Percentiles rank a stretch among this genome's conserved stretches.
Evolutionary conservation across 1,140 invertebrate genomes (phyloP).

Genomic region (Harpegnathos saltator): DNA sequence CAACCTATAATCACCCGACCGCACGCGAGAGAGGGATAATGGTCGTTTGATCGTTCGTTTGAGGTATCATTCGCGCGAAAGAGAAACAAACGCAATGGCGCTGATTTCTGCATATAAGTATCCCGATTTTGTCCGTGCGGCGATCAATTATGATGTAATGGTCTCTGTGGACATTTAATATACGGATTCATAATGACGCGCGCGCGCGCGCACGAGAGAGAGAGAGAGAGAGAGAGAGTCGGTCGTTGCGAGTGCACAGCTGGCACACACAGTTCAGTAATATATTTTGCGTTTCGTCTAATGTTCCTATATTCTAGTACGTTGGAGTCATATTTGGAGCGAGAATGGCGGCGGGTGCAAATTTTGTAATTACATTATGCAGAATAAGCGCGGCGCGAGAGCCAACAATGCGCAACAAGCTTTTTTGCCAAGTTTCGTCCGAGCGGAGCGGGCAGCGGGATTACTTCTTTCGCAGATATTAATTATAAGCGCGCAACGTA

Average conservation of each 20-base stretch:
- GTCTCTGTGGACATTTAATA: slow-evolving; percentile 13
- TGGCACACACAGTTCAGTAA: slow-evolving; percentile 18
- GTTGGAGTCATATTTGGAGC: slow-evolving; percentile 24
- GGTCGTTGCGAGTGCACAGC: background rate
- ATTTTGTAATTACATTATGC: slow-evolving; percentile 59
- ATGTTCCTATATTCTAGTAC: slow-evolving; percentile 25
- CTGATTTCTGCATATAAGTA: background rate
- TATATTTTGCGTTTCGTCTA: slow-evolving; percentile 51
- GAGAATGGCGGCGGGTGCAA: slow-evolving; percentile 43
- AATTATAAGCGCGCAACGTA: slow-evolving; percentile 54
- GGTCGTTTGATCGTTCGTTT: too few species aligned
- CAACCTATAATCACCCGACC: too few species aligned
- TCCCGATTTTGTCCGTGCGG: background rate
- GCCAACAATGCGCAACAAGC: slow-evolving; percentile 59
- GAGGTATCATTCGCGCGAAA: too few species aligned
- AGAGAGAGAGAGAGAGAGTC: background rate
- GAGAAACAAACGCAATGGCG: too few species aligned
- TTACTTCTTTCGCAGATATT: slow-evolving; percentile 61
- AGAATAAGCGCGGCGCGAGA: slow-evolving; percentile 40
- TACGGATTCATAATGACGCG: slow-evolving; percentile 9
- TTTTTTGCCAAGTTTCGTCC: slow-evolving; percentile 52
- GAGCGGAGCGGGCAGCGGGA: slow-evolving; percentile 33
- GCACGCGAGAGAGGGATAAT: too few species aligned
- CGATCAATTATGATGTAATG: too few species aligned
- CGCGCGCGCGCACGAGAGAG: background rate